Evolutionary conservation across 2,888 invertebrate species (phyloP), one percentile per base, ranked within the genome.

Genomic region (Meloe dianella): DNA sequence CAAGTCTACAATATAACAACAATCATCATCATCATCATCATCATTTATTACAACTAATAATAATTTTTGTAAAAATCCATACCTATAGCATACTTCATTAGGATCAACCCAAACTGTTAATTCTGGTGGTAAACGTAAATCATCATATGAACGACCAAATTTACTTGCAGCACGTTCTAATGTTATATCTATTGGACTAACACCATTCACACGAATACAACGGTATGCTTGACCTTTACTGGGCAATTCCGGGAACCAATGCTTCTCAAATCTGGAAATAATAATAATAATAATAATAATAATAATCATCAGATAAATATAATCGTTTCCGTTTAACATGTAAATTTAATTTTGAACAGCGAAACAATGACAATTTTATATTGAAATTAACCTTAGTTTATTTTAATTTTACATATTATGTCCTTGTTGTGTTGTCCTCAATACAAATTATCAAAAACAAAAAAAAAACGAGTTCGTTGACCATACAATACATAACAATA

Each of bases 71-170:
- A 20, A 24, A 20, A n/a, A 60, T 12, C 56, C 24, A 20, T 73
- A 83, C 84, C 84, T 83, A 76, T 83, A 84, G 82, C 84, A 84
- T 75, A 92, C 92, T 84, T 92, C 91, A 74, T 86, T 85, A 2
- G 92, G 92, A 79, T 92, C 92, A 71, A 92, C 90, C 92, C 92
- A 92, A 83, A 92, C 87, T 32, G 92, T 92, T 17, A 92, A 85
- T 83, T 92, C 92, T 75, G 86, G 86, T 29, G 92, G 92, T 71
- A 91, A 87, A 65, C 87, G 86, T 67, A 90, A 84, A 72, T 87
- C 84, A 68, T 86, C 84, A 70, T 89, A 88, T 68, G 86, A 81
- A 47, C 91, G 84, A 63, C 91, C 91, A 76, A 88, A 88, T 74
- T 87, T 86, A 64, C 84, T 85, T 32, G 90, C 91, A 30, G 91